These are phyloP conservation scores for Stenoptilia bipunctidactyla DNA, from an alignment of 2,888 invertebrate genomes.

Conservation along the genomic window DNA sequence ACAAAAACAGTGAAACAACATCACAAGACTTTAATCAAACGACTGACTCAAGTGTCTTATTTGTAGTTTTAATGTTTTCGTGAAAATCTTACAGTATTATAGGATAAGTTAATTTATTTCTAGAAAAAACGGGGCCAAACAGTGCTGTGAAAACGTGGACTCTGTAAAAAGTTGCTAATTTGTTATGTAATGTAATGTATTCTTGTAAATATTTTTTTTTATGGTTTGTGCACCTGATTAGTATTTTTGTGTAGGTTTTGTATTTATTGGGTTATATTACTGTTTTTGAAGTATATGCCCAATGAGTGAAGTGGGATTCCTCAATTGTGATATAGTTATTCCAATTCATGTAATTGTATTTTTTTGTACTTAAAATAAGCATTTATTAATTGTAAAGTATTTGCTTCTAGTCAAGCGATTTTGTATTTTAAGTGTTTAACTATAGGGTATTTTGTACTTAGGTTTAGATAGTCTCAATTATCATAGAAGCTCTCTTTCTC, in stretches of 20 bases:
- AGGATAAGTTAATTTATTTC: constrained; percentile 43
- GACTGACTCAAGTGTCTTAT: constrained; percentile 41
- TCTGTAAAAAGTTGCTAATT: constrained; percentile 19
- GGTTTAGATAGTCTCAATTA: constrained; percentile 11
- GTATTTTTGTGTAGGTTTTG: constrained; percentile 18
- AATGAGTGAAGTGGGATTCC: constrained; percentile 45
- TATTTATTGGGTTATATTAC: constrained; percentile 8
- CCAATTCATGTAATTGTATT: constrained; percentile 34
- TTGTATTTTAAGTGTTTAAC: constrained; percentile 16
- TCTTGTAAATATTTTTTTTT: constrained; percentile 18
- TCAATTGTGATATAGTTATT: constrained; percentile 64
- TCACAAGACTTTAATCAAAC: constrained; percentile 8
- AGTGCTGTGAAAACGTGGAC: constrained; percentile 36
- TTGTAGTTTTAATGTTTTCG: constrained; percentile 22
- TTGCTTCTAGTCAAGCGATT: constrained; percentile 37
- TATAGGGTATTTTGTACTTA: constrained; percentile 15
- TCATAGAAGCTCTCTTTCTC: constrained; percentile 32
- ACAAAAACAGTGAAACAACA: too few species aligned
- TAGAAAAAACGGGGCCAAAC: constrained; percentile 52
- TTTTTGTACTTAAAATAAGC: constrained; percentile 12
- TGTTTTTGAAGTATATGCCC: too few species aligned
- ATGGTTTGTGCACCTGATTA: constrained; percentile 8
- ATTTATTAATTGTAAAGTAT: constrained; percentile 11
- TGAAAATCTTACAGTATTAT: constrained; percentile 56
- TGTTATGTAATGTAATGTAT: constrained; percentile 42